Conservation (phyloP, 2,888 invertebrate genomes). For the Patella caerulea region DNA sequence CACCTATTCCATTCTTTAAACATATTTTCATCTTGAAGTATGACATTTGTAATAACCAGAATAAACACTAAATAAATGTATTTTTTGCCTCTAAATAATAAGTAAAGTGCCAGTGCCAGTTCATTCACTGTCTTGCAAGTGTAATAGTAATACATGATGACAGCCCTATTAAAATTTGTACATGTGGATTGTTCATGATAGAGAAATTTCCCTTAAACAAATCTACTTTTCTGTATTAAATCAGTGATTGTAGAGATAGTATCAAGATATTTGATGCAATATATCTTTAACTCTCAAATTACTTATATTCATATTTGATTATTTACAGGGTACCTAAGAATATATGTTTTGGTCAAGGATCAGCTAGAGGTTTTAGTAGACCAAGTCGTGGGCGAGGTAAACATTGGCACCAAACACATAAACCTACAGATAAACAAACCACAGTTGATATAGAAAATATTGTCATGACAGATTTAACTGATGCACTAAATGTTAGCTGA, state of each 20-base stretch:
- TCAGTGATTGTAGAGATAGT: too few relatives aligned
- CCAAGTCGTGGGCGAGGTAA: slow-evolving; percentile 35
- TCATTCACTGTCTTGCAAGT: too few relatives aligned
- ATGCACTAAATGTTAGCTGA: slow-evolving; percentile 37
- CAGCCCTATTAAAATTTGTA: neutral
- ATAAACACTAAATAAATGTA: too few relatives aligned
- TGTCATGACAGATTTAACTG: slow-evolving; percentile 52
- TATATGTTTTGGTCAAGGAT: slow-evolving; percentile 62
- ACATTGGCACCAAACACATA: slow-evolving; percentile 54
- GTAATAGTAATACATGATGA: too few relatives aligned
- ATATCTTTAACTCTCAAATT: too few relatives aligned
- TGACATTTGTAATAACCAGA: too few relatives aligned
- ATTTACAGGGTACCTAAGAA: slow-evolving; percentile 56
- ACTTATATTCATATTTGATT: neutral
- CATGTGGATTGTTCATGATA: neutral
- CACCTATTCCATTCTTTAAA: too few relatives aligned
- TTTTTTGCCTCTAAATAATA: too few relatives aligned
- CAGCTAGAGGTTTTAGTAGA: slow-evolving; percentile 52
- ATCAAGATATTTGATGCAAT: too few relatives aligned
- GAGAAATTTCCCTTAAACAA: neutral
- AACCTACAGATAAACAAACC: slow-evolving; percentile 36
- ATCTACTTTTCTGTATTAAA: neutral
- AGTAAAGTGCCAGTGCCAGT: too few relatives aligned
- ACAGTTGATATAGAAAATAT: slow-evolving; percentile 57
- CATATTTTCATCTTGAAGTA: too few relatives aligned